Conservation (phyloP, 2,113 vertebrate species). For the Girardinichthys multiradiatus region DNA sequence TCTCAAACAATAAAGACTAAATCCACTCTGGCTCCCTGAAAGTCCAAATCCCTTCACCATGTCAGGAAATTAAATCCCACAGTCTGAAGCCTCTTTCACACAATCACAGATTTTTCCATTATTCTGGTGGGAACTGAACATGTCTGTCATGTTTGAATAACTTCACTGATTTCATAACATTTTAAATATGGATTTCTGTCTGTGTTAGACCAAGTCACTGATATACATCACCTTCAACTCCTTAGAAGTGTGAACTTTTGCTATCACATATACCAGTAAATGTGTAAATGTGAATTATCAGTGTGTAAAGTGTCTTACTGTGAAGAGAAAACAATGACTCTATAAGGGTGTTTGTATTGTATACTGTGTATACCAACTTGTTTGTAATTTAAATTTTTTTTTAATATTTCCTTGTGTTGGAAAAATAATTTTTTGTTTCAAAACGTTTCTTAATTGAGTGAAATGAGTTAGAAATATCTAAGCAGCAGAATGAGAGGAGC, state of each 20-base stretch:
- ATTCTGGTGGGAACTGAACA: background rate
- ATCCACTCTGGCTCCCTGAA: conserved; percentile 1
- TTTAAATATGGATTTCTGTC: background rate
- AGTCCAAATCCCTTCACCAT: conserved; percentile 16
- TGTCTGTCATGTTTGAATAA: conserved; percentile 2
- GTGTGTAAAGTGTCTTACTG: background rate
- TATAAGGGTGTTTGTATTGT: background rate
- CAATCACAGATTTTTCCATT: background rate
- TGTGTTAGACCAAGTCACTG: too few species aligned
- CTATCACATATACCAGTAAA: background rate
- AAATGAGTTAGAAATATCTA: too few species aligned
- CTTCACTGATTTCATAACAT: background rate
- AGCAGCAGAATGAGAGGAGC: too few species aligned
- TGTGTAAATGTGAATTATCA: background rate
- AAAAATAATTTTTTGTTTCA: too few species aligned
- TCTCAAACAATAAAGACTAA: conserved; percentile 6
- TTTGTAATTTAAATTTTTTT: background rate
- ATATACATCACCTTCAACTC: background rate
- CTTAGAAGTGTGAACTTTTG: background rate
- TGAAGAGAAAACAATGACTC: background rate
- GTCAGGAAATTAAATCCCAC: conserved; percentile 29
- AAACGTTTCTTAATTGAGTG: too few species aligned
- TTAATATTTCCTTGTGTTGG: too few species aligned
- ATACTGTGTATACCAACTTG: background rate
- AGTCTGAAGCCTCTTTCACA: conserved; percentile 7